Base-by-base conservation (phyloP, 2,797 vertebrate species). In the Muraenolepis orangiensis region DNA sequence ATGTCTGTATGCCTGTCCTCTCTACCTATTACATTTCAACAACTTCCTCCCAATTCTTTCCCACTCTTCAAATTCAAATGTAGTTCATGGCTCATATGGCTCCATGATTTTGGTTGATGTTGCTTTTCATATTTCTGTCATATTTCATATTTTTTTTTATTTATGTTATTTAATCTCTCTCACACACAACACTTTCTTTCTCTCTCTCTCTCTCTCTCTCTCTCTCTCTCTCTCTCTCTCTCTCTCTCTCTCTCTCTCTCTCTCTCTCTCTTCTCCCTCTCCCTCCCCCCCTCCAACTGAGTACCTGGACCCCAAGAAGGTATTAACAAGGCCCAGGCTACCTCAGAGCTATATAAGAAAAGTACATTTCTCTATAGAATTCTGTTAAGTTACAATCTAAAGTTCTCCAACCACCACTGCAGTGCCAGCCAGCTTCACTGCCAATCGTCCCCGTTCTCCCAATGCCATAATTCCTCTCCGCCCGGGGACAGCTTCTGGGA, bases 181-280 rank as follows among this genome's bases (percentile, higher is more conserved):
- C n/a, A n/a, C n/a, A n/a, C n/a, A n/a, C n/a, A n/a, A n/a, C n/a
- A n/a, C n/a, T n/a, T n/a, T n/a, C n/a, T n/a, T n/a, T n/a, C 69
- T 61, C 42, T 57, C 68, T n/a, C 31, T 73, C 72, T 20, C 77
- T 57, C 57, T 71, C 74, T 72, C 70, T 73, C 81, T 73, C 77
- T 74, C 57, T 72, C 74, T 78, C 72, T 79, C 42, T 76, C 61
- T 68, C 75, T 70, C 61, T 71, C 70, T 71, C 78, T 72, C 67
- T 77, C 29, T 29, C 68, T 20, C 29, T 69, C 32, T 23, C 68
- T 34, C 20, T 23, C 34, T 23, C 32, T 13, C 34, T 38, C 34
- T 0, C 31, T 38, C 34, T 23, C n/a, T 11, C 32, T 38, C 69
- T n/a, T 36, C 34, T 6, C 34, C 4, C 66, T 29, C 23, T 28